Evolutionary conservation across 1,140 invertebrate species (phyloP).

Genomic region (Platyura marginata): DNA sequence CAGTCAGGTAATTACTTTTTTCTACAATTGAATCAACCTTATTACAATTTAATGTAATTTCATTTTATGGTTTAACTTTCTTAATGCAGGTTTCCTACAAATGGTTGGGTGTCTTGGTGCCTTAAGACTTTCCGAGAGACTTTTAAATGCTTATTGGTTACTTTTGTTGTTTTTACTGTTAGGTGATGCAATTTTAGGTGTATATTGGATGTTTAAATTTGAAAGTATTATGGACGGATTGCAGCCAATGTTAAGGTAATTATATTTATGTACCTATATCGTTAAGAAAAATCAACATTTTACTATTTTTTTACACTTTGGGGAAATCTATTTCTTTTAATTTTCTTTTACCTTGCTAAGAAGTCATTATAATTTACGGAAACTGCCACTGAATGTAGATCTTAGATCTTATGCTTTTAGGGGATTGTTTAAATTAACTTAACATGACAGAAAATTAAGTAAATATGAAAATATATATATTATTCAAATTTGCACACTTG

Average conservation of each 20-base stretch:
- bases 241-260: slow-evolving; percentile 12
- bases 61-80: background rate
- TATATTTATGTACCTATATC: too few species aligned
- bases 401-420: too few species aligned
- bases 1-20: slow-evolving; percentile 27
- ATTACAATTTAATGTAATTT: background rate
- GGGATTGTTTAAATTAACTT: too few species aligned
- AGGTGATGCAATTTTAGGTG: slow-evolving; percentile 64
- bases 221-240: slow-evolving; percentile 54
- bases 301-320: background rate
- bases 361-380: too few species aligned
- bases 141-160: slow-evolving; percentile 74
- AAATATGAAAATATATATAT: too few species aligned
- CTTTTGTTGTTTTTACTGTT: slow-evolving; percentile 57
- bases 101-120: slow-evolving; percentile 65
- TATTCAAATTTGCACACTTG: too few species aligned
- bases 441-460: too few species aligned
- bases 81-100: slow-evolving; percentile 37
- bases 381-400: too few species aligned
- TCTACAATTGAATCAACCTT: too few species aligned
- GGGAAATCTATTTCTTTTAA: background rate
- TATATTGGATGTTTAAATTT: slow-evolving; percentile 74
- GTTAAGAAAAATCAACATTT: too few species aligned
- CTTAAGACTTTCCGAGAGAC: slow-evolving; percentile 52
- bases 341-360: too few species aligned